These are phyloP conservation scores for Geococcyx californianus DNA, from an alignment of 2,113 vertebrate species.

Conservation along the genomic window DNA sequence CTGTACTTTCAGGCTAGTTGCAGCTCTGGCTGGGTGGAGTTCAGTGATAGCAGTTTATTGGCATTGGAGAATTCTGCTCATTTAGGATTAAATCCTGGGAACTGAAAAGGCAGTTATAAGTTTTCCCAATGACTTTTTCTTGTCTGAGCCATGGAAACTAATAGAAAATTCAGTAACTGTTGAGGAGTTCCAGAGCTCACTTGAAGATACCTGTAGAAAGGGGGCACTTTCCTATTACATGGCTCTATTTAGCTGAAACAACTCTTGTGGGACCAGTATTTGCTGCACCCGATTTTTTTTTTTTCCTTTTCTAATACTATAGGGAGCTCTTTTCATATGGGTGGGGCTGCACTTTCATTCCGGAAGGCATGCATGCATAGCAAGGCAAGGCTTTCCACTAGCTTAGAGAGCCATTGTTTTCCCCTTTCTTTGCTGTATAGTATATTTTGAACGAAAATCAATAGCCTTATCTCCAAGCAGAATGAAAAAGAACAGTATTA, in stretches of 20 bases:
- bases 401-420: background rate
- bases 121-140: background rate
- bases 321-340: conserved; percentile 24
- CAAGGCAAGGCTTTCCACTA: background rate
- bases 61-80: background rate
- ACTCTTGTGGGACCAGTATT: background rate
- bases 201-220: background rate
- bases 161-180: background rate
- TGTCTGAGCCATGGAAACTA: accelerated
- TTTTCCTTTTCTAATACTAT: background rate
- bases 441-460: background rate
- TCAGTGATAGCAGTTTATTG: background rate
- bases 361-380: background rate
- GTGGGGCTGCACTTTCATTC: conserved; percentile 38
- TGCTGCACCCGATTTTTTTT: background rate
- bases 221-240: background rate
- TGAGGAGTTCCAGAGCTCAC: background rate
- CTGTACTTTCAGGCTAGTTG: conserved; percentile 14
- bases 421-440: background rate
- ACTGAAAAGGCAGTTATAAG: background rate
- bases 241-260: background rate
- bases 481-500: background rate
- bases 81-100: conserved; percentile 6
- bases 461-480: background rate
- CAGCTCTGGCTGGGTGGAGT: conserved; percentile 65